Conservation (phyloP, 2,888 invertebrate species). For the Oegoconia quadripuncta region DNA sequence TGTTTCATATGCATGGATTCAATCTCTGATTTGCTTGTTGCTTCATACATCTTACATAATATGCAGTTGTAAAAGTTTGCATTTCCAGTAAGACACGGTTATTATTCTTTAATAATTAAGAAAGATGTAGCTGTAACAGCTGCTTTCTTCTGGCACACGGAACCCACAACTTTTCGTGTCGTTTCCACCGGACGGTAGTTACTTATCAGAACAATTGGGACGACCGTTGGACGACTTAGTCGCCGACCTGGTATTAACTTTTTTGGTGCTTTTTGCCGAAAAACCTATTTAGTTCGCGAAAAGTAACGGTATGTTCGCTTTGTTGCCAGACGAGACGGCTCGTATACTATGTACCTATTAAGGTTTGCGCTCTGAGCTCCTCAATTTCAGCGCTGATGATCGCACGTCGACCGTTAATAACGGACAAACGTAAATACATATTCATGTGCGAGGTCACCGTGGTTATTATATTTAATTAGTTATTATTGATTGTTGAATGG, state of each 20-base stretch:
- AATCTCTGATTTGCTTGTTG: too few species aligned
- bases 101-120: not conserved
- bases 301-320: slow-evolving; percentile 64
- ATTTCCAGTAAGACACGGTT: not conserved
- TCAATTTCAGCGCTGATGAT: slow-evolving; percentile 37
- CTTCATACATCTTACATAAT: too few species aligned
- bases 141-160: not conserved
- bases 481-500: slow-evolving; percentile 4
- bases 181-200: slow-evolving; percentile 25
- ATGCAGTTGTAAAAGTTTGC: too few species aligned
- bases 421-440: slow-evolving; percentile 25
- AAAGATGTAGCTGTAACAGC: not conserved
- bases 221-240: slow-evolving; percentile 69
- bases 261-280: slow-evolving; percentile 69
- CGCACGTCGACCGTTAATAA: slow-evolving; percentile 42
- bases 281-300: slow-evolving; percentile 66
- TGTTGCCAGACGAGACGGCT: slow-evolving; percentile 42
- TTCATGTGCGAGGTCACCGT: slow-evolving; percentile 11
- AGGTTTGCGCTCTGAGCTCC: slow-evolving; percentile 50
- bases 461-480: slow-evolving; percentile 6
- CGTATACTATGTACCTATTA: slow-evolving; percentile 62
- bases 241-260: slow-evolving; percentile 61
- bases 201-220: slow-evolving; percentile 52
- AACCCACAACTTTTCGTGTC: not conserved
- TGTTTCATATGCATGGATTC: too few species aligned